These are phyloP conservation scores for Irena cyanogastra DNA, from an alignment of 2,113 vertebrate species.

Conservation along the genomic window DNA sequence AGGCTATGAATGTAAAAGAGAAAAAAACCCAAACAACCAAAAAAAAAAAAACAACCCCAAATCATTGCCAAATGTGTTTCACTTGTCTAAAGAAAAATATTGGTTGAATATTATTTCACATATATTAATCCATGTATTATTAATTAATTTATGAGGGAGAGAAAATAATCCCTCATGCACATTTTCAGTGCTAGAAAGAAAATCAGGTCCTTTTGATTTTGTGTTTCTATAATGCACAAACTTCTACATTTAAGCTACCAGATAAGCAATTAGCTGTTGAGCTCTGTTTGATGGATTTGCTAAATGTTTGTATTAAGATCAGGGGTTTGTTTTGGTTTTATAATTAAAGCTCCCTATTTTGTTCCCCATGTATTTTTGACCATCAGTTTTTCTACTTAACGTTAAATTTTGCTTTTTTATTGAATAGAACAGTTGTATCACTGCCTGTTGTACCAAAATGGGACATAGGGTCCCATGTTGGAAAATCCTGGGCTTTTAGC, in stretches of 20 bases:
- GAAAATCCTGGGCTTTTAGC: background rate
- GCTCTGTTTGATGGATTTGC: background rate
- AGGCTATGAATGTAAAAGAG: background rate
- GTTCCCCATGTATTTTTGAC: background rate
- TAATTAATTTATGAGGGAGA: background rate
- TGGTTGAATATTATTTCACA: background rate
- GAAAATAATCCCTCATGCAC: background rate
- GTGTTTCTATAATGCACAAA: background rate
- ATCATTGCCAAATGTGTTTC: background rate
- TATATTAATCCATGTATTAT: fast-evolving
- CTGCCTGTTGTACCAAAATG: background rate
- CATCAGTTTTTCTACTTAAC: background rate
- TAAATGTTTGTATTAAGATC: background rate
- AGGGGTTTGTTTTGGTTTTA: fast-evolving
- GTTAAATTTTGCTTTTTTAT: background rate
- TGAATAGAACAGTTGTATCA: fast-evolving
- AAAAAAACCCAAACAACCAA: background rate
- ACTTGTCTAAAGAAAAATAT: background rate
- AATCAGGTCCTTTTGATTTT: background rate
- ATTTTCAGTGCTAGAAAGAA: background rate
- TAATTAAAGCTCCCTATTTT: background rate
- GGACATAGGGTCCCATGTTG: background rate
- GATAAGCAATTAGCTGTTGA: background rate
- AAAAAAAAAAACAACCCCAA: background rate
- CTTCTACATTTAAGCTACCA: background rate